A percentile compares a stretch with the other conserved stretches of the same genome.
These are phyloP conservation scores for Rambutsinella grinnellia DNA, from an alignment of 2,888 invertebrate genomes.

Conservation along the genomic window DNA sequence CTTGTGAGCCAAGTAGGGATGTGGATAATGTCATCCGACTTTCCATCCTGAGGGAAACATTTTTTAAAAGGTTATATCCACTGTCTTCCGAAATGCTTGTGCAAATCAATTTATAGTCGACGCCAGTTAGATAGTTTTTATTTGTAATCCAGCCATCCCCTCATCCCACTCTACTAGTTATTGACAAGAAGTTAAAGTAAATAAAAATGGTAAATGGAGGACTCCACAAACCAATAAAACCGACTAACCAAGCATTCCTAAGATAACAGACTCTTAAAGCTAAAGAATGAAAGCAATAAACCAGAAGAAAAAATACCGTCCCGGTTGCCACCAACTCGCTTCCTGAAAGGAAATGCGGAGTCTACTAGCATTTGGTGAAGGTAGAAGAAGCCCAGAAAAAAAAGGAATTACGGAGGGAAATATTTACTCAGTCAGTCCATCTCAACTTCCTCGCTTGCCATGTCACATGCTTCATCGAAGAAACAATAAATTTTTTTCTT, in stretches of 20 bases:
- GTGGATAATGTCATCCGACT: conserved; percentile 17
- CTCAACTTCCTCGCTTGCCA: neutral
- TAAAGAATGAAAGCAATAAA: conserved; percentile 14
- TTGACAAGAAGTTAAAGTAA: conserved; percentile 50
- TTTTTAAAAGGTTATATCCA: neutral
- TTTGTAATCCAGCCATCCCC: conserved; percentile 17
- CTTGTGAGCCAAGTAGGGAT: conserved; percentile 8
- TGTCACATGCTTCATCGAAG: conserved; percentile 15
- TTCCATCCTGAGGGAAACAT: conserved; percentile 1
- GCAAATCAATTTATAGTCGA: conserved; percentile 39
- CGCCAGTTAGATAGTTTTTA: conserved; percentile 39
- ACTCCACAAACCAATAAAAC: conserved; percentile 52
- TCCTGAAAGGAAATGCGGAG: conserved; percentile 43
- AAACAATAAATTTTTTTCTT: conserved; percentile 4
- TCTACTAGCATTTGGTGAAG: conserved; percentile 5
- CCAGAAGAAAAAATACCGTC: conserved; percentile 36
- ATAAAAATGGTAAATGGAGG: conserved; percentile 49
- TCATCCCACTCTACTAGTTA: neutral
- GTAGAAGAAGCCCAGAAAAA: neutral
- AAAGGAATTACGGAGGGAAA: neutral
- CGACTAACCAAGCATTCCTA: conserved; percentile 50
- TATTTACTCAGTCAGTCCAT: neutral
- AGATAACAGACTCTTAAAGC: conserved; percentile 38
- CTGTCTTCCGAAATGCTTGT: conserved; percentile 25
- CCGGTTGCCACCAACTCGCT: conserved; percentile 40